These are phyloP conservation scores for Choristoneura fumiferana DNA, from an alignment of 1,140 invertebrate genomes.

Conservation along the genomic window DNA sequence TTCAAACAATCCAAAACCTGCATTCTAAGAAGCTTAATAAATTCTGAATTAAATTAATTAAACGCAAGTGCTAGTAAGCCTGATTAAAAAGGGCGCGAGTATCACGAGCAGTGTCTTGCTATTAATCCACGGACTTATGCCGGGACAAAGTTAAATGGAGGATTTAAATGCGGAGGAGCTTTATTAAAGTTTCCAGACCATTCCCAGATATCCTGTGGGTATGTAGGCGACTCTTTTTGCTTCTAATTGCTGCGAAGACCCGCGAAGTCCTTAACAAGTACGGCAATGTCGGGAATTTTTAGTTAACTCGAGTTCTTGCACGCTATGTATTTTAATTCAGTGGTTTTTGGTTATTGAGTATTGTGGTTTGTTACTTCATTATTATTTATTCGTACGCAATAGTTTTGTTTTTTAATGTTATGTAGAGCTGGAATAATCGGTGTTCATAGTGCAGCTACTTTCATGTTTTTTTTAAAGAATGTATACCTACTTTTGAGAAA, in stretches of 20 bases:
- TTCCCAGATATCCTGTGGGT: slow-evolving; percentile 26
- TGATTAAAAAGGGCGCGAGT: slow-evolving; percentile 42
- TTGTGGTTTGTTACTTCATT: background rate
- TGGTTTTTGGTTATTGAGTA: background rate
- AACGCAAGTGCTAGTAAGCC: slow-evolving; percentile 25
- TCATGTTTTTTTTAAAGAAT: too few species aligned
- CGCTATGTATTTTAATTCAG: background rate
- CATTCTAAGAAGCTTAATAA: slow-evolving; percentile 14
- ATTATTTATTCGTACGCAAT: too few species aligned
- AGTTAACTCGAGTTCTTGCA: background rate
- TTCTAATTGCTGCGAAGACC: slow-evolving; percentile 15
- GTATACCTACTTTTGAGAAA: too few species aligned
- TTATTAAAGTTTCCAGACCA: slow-evolving; percentile 42
- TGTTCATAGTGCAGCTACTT: too few species aligned
- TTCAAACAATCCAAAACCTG: background rate
- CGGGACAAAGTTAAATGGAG: slow-evolving; percentile 46
- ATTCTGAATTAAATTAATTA: slow-evolving; percentile 12
- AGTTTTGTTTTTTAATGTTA: too few species aligned
- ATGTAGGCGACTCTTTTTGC: slow-evolving; percentile 11
- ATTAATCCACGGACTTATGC: slow-evolving; percentile 44
- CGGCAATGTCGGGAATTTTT: background rate
- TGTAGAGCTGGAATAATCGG: too few species aligned
- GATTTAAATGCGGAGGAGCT: slow-evolving; percentile 42
- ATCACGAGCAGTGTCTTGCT: slow-evolving; percentile 34
- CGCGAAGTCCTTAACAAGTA: slow-evolving; percentile 11